Base-by-base conservation (phyloP, 2,888 invertebrate genomes). In the Bembecia ichneumoniformis region DNA sequence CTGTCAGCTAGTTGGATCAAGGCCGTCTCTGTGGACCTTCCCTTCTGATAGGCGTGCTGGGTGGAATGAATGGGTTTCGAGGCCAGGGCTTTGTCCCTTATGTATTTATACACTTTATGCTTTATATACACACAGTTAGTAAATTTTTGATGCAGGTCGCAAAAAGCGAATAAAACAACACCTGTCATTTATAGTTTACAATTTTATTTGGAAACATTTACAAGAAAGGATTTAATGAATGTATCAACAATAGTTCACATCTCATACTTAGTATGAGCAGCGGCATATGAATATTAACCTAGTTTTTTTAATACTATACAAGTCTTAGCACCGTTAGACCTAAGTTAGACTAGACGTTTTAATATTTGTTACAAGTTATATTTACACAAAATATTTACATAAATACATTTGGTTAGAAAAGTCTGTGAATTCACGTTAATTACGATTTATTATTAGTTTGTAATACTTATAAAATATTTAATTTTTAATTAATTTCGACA, bases 281-380 rank as follows among this genome's bases (percentile, higher is more conserved):
- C 71, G 66, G 71, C 77, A 76, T 9, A 80, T 78, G 80, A 77
- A 81, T 77, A 53, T 59, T 69, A 71, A 59, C 64, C 77, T 75
- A 73, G 17, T 56, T 60, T 52, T 54, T 59, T 62, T 66, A 63
- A 62, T 68, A 66, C 75, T 74, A 63, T 84, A 84, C 83, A 84
- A 66, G 76, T 71, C 86, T 86, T 84, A 87, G 86, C 86, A 87
- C 86, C 86, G 74, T 82, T 83, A 86, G 73, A 76, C 69, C 83
- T 86, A 86, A 82, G 67, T 84, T 80, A 86, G 86, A 87, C 86
- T 87, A 87, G 86, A 86, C 62, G 71, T 71, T 70, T 68, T 66
- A 71, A 68, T 70, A 44, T 73, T 74, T 64, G 60, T 70, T 64
- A 68, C 63, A 63, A 52, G 59, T 60, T 75, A 77, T 66, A 71